phyloP scores from a whole-genome alignment of 1,140 invertebrate genomes.

The Pogonus chalceus region DNA sequence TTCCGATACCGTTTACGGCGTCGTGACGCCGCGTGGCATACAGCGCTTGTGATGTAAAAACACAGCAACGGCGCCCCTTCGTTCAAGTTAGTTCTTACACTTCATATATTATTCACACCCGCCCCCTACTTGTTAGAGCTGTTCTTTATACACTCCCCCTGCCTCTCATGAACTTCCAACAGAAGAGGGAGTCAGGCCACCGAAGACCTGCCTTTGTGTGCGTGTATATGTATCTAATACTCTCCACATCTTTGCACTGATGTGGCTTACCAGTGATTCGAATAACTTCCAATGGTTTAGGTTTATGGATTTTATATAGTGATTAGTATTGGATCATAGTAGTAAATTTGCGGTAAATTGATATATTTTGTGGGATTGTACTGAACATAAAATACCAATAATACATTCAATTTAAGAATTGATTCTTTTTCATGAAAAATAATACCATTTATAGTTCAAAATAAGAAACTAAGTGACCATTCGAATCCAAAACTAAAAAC shows the following conservation, averaged over 20 bases:
- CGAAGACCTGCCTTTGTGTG: constrained; percentile 2
- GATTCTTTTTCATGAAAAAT: too few relatives aligned
- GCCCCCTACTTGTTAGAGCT: constrained; percentile 28
- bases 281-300: neutral
- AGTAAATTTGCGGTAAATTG: too few relatives aligned
- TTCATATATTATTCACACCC: constrained; percentile 24
- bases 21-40: constrained; percentile 1
- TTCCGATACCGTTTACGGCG: constrained; percentile 3
- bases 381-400: too few relatives aligned
- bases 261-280: neutral
- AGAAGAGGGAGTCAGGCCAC: too few relatives aligned
- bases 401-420: too few relatives aligned
- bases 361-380: too few relatives aligned
- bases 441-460: too few relatives aligned
- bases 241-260: neutral
- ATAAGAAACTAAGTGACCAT: too few relatives aligned
- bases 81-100: constrained; percentile 31
- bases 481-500: too few relatives aligned
- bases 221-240: neutral
- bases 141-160: constrained; percentile 12
- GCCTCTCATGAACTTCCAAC: constrained; percentile 9
- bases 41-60: constrained; percentile 1
- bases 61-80: constrained; percentile 12
- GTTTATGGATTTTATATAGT: too few relatives aligned
- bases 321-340: too few relatives aligned